Evolutionary conservation across 2,797 vertebrate genomes (phyloP).

Genomic region (Petrocephalus sullivani): DNA sequence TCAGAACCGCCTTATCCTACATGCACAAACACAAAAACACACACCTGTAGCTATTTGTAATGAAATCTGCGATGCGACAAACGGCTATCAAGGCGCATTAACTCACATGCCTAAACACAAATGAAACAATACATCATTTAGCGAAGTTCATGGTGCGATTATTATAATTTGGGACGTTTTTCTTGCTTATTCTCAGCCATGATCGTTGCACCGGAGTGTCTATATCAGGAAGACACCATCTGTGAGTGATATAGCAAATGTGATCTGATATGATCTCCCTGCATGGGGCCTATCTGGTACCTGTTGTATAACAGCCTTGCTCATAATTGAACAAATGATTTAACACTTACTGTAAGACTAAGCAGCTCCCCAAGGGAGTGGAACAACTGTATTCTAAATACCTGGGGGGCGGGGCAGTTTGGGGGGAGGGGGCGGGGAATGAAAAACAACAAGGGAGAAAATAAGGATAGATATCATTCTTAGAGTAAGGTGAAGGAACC

Average conservation of each 20-base stretch:
- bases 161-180: not conserved
- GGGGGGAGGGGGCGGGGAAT: not conserved
- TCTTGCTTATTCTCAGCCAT: not conserved
- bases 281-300: not conserved
- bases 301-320: conserved; percentile 13
- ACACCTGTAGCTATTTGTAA: not conserved
- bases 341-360: conserved; percentile 17
- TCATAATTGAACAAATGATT: conserved; percentile 16
- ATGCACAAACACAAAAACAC: not conserved
- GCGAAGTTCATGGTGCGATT: not conserved
- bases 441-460: not conserved
- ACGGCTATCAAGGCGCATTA: not conserved
- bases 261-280: not conserved
- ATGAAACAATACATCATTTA: not conserved
- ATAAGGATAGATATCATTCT: not conserved
- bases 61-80: not conserved
- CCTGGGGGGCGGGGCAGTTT: not conserved
- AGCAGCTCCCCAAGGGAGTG: not conserved
- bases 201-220: not conserved
- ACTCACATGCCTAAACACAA: not conserved
- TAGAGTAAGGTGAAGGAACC: not conserved
- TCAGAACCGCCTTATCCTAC: not conserved
- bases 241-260: conserved; percentile 10
- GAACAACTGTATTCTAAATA: not conserved
- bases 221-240: not conserved